Conservation (phyloP, 2,888 invertebrate genomes). For the Vandiemenella viatica region DNA sequence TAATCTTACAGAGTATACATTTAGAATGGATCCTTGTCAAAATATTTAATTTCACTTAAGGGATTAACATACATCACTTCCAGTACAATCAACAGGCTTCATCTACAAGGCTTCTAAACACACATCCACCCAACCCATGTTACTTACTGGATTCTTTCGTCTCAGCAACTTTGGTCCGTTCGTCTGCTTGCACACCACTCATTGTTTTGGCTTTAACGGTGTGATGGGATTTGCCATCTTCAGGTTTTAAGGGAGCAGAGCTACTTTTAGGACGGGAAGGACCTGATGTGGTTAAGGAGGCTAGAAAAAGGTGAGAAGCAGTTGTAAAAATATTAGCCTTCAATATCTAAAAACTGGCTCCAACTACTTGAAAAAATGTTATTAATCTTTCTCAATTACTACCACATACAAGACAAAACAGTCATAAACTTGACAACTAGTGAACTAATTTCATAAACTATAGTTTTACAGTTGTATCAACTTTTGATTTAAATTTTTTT, state of each 20-base stretch:
- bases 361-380: not conserved
- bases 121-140: slow-evolving; percentile 1
- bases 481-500: too few relatives aligned
- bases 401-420: too few relatives aligned
- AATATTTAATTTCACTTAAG: too few relatives aligned
- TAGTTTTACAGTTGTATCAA: too few relatives aligned
- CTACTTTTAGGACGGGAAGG: slow-evolving; percentile 53
- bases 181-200: slow-evolving; percentile 16
- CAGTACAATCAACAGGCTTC: too few relatives aligned
- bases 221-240: slow-evolving; percentile 17
- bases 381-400: not conserved
- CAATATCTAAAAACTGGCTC: slow-evolving; percentile 3
- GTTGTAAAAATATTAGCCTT: slow-evolving; percentile 19
- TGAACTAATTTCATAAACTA: too few relatives aligned
- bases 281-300: slow-evolving; percentile 58
- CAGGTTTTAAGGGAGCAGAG: slow-evolving; percentile 36
- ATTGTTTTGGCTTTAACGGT: slow-evolving; percentile 17
- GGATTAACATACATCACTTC: too few relatives aligned
- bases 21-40: too few relatives aligned
- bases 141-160: slow-evolving; percentile 18
- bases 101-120: not conserved
- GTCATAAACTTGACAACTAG: too few relatives aligned
- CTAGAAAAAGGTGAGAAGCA: slow-evolving; percentile 40
- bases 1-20: too few relatives aligned
- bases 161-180: slow-evolving; percentile 16